A percentile compares a stretch with the other conserved stretches of the same genome.
Conservation (phyloP, 2,113 vertebrate species). For the Scopus umbretta region DNA sequence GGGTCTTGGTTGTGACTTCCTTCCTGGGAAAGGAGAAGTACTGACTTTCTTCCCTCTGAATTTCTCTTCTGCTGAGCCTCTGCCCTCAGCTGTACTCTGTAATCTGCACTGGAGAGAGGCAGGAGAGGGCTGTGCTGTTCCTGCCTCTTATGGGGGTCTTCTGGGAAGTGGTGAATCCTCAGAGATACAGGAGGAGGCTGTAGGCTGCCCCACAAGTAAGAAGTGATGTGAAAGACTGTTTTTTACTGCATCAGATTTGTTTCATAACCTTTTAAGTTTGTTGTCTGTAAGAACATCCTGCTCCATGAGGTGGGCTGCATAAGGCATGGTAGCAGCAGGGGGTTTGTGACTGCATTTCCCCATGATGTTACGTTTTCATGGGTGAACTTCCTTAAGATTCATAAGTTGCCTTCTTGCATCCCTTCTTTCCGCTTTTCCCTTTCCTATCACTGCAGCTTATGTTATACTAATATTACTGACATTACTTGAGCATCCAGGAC, state of each 20-base stretch:
- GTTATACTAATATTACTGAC: background rate
- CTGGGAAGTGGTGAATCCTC: background rate
- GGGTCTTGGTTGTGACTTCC: background rate
- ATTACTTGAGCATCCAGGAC: background rate
- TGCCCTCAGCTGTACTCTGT: background rate
- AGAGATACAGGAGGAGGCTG: background rate
- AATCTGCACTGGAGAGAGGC: background rate
- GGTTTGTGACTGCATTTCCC: background rate
- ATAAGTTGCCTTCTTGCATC: background rate
- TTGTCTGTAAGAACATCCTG: background rate
- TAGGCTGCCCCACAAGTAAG: background rate
- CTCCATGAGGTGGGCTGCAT: background rate
- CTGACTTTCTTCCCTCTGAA: background rate
- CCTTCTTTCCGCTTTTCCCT: background rate
- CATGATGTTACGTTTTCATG: background rate
- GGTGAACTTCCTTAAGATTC: background rate
- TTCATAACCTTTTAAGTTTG: background rate
- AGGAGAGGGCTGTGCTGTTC: background rate
- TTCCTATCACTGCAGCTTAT: background rate
- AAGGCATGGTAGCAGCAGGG: background rate
- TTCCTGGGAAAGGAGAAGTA: background rate
- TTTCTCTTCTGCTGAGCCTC: background rate
- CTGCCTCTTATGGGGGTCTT: background rate
- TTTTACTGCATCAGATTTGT: background rate
- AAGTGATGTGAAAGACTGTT: background rate